A percentile compares a stretch with the other conserved stretches of the same genome.
These are phyloP conservation scores for Epinephelus moara DNA, from an alignment of 2,113 vertebrate species.

Conservation along the genomic window DNA sequence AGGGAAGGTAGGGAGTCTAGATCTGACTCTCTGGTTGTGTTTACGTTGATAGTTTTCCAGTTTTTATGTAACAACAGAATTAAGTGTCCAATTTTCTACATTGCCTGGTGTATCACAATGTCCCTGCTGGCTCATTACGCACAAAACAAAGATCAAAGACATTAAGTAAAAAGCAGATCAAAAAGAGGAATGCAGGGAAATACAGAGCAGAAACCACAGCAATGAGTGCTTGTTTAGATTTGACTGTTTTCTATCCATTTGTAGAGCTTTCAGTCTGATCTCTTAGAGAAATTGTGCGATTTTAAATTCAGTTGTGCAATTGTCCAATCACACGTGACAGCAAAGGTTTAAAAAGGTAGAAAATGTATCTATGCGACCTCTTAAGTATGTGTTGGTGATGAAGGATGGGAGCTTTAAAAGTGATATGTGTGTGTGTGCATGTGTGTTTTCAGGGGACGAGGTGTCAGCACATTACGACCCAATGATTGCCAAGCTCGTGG, in stretches of 20 bases:
- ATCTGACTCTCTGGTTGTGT: background rate
- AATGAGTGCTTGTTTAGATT: background rate
- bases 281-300: background rate
- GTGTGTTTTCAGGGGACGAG: conserved; percentile 89
- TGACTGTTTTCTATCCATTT: background rate
- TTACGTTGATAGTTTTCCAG: background rate
- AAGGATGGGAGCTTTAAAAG: background rate
- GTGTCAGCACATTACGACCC: conserved; percentile 97
- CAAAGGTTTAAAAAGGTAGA: no score
- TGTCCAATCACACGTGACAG: no score
- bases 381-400: background rate
- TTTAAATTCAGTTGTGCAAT: no score
- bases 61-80: background rate
- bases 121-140: background rate
- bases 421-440: background rate
- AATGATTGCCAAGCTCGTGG: conserved; percentile 98
- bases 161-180: background rate
- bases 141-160: background rate
- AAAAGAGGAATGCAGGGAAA: background rate
- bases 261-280: no score
- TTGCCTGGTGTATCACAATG: background rate
- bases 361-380: no score
- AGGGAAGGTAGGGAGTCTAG: conserved; percentile 87
- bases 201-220: background rate
- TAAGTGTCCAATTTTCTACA: background rate